phyloP scores from a whole-genome alignment of 1,140 invertebrate species.

The Bombus consobrinus region DNA sequence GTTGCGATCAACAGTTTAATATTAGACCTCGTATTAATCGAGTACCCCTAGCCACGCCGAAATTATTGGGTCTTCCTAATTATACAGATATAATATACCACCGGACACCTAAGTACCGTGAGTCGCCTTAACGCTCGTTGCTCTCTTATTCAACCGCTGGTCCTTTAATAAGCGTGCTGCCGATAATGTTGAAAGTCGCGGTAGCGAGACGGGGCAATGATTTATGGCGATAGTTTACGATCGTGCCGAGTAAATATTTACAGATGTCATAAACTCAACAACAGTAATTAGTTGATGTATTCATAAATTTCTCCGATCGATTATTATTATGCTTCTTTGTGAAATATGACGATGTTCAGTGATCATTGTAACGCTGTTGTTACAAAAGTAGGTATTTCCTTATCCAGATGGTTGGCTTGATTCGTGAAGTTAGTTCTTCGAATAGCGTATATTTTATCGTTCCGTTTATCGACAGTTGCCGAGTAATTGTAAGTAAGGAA shows the following conservation, averaged over 20 bases:
- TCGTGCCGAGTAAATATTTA: slow-evolving; percentile 38
- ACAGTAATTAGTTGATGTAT: slow-evolving; percentile 30
- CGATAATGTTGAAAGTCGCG: slow-evolving; percentile 13
- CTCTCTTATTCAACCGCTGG: background rate
- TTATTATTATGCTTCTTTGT: background rate
- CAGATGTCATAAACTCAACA: slow-evolving; percentile 40
- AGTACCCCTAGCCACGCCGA: background rate
- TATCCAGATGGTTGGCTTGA: too few relatives aligned
- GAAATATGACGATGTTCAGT: background rate
- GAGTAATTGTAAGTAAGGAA: background rate
- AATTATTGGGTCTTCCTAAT: slow-evolving; percentile 20
- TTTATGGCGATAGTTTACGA: slow-evolving; percentile 37
- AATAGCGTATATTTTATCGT: background rate
- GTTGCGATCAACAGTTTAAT: slow-evolving; percentile 14
- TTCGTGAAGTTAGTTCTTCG: too few relatives aligned
- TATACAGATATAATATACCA: slow-evolving; percentile 14
- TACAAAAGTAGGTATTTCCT: too few relatives aligned
- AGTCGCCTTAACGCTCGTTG: slow-evolving; percentile 7
- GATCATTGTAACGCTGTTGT: background rate
- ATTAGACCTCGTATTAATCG: slow-evolving; percentile 17
- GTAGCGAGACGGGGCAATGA: background rate
- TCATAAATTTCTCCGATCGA: slow-evolving; percentile 34
- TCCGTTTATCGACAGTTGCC: background rate
- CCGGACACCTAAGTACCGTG: background rate
- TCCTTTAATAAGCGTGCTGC: slow-evolving; percentile 30